Evolutionary conservation across 2,888 invertebrate species (phyloP), one percentile per base, ranked within the genome.

Genomic region (Leptinotarsa rubiginosa): DNA sequence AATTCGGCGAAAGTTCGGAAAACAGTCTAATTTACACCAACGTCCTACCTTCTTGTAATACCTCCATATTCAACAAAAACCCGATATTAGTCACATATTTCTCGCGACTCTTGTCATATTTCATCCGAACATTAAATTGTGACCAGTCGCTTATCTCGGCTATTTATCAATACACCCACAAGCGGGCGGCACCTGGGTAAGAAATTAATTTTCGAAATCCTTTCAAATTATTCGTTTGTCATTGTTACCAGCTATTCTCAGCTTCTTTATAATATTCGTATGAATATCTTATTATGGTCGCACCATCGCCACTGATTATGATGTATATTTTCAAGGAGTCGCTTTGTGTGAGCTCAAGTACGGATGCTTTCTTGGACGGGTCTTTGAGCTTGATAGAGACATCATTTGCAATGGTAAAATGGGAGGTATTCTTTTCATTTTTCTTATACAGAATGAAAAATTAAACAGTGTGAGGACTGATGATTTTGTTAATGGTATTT

Each of bases 151-250:
- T 81, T 81, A 81, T 82, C 82, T 78, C 78, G 62, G 77, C 81
- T 77, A 82, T 82, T 81, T 82, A 82, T 82, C 82, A 79, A 70
- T 77, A 84, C 83, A 82, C 83, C 84, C 83, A 85, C 85, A 83
- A 76, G 78, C 81, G 80, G 80, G 82, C 82, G 83, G 83, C 84
- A 85, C 84, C 84, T 83, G 84, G 84, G 77, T 78, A 72, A 71
- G 83, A 84, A 85, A 85, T 85, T 85, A 85, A 85, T 85, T 85
- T 85, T 83, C 82, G 76, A 84, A 85, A 85, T 85, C 83, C 83
- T 81, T 84, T 83, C 82, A 81, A 80, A 79, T 79, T 82, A 79
- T 83, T 82, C 79, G 81, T 83, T 79, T 80, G 81, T 81, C 82
- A 83, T 84, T 84, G 84, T 85, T 82, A 81, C 73, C 79, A 75